These are phyloP conservation scores for Caenorhabditis becei DNA, from an alignment of 2,888 invertebrate genomes.

Conservation along the genomic window DNA sequence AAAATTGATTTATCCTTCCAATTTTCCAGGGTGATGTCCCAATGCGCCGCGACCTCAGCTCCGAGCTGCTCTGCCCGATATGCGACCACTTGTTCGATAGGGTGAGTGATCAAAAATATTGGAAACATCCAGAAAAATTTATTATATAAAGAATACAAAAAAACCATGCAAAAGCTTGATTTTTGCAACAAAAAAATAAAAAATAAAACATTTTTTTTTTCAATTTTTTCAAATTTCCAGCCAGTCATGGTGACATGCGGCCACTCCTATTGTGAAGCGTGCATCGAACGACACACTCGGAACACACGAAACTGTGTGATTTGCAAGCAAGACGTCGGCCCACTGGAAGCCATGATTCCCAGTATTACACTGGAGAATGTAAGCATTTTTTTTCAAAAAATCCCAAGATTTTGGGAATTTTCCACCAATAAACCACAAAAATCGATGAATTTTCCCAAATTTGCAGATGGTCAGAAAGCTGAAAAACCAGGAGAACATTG, in stretches of 20 bases:
- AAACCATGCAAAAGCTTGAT: no score
- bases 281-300: conserved; percentile 49
- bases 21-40: conserved; percentile 47
- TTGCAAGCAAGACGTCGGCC: conserved; percentile 55
- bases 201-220: no score
- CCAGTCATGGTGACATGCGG: conserved; percentile 59
- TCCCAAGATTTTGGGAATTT: no score
- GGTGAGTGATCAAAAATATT: conserved; percentile 6
- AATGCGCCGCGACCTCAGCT: conserved; percentile 32
- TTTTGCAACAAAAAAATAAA: conserved; percentile 6
- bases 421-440: no score
- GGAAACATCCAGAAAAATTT: no score
- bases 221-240: conserved; percentile 17
- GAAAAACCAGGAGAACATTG: conserved; percentile 33
- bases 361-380: conserved; percentile 61
- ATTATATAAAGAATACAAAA: no score
- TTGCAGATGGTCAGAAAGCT: conserved; percentile 53
- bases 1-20: not conserved
- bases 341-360: conserved; percentile 51
- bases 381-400: not conserved
- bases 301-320: conserved; percentile 45
- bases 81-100: conserved; percentile 52
- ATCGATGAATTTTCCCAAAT: no score
- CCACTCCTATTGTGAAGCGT: conserved; percentile 57
- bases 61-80: conserved; percentile 46